Conservation (phyloP, 2,113 vertebrate species). For the Gavialis gangeticus region DNA sequence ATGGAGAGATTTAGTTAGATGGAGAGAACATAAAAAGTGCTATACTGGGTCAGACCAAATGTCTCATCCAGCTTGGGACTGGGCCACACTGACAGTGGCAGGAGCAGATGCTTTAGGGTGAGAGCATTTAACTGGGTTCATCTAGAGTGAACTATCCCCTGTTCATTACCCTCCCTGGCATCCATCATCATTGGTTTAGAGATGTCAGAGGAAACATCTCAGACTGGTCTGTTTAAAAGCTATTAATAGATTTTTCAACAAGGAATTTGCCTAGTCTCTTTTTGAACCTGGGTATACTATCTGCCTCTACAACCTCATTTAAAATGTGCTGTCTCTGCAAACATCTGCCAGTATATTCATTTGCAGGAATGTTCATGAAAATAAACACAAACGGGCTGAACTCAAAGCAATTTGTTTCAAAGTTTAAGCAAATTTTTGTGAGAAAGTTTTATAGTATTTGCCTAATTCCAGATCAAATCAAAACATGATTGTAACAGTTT, state of each 20-base stretch:
- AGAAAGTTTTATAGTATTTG: neutral
- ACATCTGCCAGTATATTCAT: neutral
- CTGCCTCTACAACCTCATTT: neutral
- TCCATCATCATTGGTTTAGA: neutral
- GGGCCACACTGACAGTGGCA: too few species aligned
- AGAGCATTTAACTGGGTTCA: too few species aligned
- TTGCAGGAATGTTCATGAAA: neutral
- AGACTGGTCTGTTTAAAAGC: neutral
- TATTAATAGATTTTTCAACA: neutral
- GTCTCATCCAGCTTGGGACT: too few species aligned
- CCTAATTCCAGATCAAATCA: neutral
- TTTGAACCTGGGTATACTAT: too few species aligned
- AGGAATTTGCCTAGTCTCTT: too few species aligned
- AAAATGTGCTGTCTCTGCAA: neutral
- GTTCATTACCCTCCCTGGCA: too few species aligned
- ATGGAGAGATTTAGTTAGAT: too few species aligned
- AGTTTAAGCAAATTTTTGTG: neutral
- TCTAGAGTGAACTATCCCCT: too few species aligned
- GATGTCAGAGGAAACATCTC: neutral
- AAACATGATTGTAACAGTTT: neutral
- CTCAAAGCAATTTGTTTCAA: neutral
- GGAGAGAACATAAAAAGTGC: too few species aligned
- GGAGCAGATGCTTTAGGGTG: too few species aligned
- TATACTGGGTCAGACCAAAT: too few species aligned
- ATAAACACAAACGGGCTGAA: neutral